Evolutionary conservation across 2,888 invertebrate genomes (phyloP).

Genomic region (Sepioteuthis lessoniana): DNA sequence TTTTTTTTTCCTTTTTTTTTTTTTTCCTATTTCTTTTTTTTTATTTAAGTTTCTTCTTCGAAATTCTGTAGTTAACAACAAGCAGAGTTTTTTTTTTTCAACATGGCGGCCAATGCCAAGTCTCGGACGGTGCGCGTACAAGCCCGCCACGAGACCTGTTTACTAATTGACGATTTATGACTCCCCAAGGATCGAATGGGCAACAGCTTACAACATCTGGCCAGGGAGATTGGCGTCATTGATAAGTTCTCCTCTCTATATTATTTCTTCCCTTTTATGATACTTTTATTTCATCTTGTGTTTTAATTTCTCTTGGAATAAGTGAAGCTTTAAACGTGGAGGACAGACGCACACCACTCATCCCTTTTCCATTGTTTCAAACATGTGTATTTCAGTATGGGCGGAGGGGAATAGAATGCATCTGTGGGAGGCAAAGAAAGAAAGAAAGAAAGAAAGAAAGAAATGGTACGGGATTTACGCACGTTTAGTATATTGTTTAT

Average conservation of each 20-base stretch:
- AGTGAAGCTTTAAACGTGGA: not conserved
- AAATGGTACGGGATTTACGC: not conserved
- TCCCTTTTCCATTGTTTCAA: not conserved
- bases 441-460: not conserved
- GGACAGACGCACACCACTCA: not conserved
- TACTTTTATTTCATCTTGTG: slow-evolving; percentile 1
- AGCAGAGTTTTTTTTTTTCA: not conserved
- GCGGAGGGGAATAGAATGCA: not conserved
- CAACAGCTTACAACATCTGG: slow-evolving; percentile 33
- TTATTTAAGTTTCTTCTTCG: not conserved
- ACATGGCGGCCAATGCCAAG: slow-evolving; percentile 10
- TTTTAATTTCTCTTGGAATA: slow-evolving; percentile 23
- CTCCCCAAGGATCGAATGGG: not conserved
- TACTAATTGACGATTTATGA: not conserved
- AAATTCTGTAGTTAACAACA: not conserved
- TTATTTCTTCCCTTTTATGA: not conserved
- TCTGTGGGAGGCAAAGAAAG: not conserved
- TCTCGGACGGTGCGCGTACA: not conserved
- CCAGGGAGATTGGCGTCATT: not conserved
- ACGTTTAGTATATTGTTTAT: not conserved
- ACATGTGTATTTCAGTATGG: not conserved
- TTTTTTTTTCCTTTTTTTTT: not conserved
- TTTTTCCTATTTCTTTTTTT: not conserved
- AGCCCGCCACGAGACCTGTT: not conserved
- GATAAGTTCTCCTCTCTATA: not conserved